Evolutionary conservation across 2,888 invertebrate species (phyloP).

Genomic region (Amblyjoppa fuscipennis): DNA sequence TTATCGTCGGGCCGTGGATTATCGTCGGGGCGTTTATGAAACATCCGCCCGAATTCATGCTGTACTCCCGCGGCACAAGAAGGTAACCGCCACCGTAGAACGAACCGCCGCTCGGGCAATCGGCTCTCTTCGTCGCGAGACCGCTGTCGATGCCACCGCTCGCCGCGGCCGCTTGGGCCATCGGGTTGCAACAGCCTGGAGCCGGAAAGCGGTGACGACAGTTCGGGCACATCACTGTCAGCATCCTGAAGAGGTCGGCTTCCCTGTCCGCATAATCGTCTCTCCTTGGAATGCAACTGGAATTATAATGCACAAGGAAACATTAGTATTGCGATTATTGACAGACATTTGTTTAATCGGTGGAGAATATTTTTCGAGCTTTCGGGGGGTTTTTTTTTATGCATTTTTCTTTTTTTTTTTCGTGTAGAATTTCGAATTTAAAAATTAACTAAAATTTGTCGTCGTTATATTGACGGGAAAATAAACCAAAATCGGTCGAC

Average conservation of each 20-base stretch:
- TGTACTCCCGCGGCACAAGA: constrained; percentile 75
- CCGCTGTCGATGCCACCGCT: neutral
- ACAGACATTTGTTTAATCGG: too few species aligned
- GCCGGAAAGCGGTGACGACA: constrained; percentile 89
- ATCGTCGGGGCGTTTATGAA: constrained; percentile 80
- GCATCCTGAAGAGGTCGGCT: constrained; percentile 73
- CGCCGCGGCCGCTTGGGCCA: constrained; percentile 42
- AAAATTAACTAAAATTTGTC: too few species aligned
- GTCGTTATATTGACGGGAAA: too few species aligned
- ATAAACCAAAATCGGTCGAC: too few species aligned
- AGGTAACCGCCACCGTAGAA: constrained; percentile 72
- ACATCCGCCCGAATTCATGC: constrained; percentile 73
- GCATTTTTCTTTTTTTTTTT: too few species aligned
- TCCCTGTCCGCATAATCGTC: constrained; percentile 60
- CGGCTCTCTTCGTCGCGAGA: constrained; percentile 9
- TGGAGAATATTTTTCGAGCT: too few species aligned
- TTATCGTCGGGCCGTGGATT: constrained; percentile 76
- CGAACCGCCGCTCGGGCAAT: constrained; percentile 62
- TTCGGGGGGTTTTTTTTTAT: too few species aligned
- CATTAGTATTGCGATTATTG: neutral
- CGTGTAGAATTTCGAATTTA: too few species aligned
- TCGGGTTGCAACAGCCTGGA: constrained; percentile 79
- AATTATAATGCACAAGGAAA: constrained; percentile 25
- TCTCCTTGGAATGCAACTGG: constrained; percentile 50
- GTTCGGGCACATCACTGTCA: constrained; percentile 90